These are phyloP conservation scores for Rhabdomys dilectus DNA, from an alignment of 2,113 vertebrate species.

Conservation along the genomic window DNA sequence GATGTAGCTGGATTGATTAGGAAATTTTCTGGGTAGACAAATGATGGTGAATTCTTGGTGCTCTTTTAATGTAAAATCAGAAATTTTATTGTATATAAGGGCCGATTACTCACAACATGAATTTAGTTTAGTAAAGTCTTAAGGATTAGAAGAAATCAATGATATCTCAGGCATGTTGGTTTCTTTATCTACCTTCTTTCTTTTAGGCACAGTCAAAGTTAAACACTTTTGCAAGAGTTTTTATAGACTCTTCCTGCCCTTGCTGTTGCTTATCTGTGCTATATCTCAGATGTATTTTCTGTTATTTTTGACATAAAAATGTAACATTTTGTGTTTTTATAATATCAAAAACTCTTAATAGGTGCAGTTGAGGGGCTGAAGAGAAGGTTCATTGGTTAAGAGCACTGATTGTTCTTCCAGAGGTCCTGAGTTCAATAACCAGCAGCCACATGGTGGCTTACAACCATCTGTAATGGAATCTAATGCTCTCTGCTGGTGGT, in stretches of 20 bases:
- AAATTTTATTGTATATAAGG: neutral
- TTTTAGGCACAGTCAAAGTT: neutral
- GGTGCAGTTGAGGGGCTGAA: neutral
- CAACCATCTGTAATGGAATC: no score
- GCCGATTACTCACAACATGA: neutral
- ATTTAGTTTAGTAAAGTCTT: constrained; percentile 25
- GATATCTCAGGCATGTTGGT: neutral
- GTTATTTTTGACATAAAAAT: constrained; percentile 27
- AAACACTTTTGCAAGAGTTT: neutral
- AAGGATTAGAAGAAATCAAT: neutral
- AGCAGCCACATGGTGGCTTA: no score
- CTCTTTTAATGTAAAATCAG: neutral
- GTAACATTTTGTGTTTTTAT: neutral
- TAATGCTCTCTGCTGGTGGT: no score
- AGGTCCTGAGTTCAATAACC: no score
- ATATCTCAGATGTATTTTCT: constrained; percentile 20
- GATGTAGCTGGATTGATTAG: neutral
- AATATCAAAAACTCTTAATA: neutral
- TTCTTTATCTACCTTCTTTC: neutral
- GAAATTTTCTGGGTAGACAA: neutral
- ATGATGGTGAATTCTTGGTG: neutral
- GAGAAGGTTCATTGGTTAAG: no score
- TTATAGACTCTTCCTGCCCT: neutral
- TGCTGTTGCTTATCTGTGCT: neutral
- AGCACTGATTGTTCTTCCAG: no score